Percentiles rank a stretch among this genome's conserved stretches.
Conservation (phyloP, 2,113 vertebrate genomes). For the Rutilus rutilus region DNA sequence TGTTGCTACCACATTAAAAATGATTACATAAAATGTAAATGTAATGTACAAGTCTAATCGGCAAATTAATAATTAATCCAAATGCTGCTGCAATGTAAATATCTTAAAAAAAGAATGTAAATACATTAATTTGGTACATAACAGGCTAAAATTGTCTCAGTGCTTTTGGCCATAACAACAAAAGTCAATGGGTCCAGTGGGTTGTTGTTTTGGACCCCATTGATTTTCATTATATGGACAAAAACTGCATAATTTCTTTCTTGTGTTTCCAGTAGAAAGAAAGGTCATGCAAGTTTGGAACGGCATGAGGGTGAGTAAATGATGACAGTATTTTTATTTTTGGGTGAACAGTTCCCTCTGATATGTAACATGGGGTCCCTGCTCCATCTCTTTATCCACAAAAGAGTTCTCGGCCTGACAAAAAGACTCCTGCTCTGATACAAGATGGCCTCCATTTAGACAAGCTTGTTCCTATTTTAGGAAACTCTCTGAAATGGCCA, state of each 20-base stretch:
- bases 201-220: too few relatives aligned
- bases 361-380: neutral
- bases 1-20: neutral
- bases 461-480: conserved; percentile 13
- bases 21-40: neutral
- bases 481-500: conserved; percentile 49
- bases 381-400: neutral
- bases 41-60: neutral
- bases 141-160: too few relatives aligned
- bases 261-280: too few relatives aligned
- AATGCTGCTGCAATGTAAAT: neutral
- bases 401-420: neutral
- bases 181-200: too few relatives aligned
- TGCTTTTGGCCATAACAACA: too few relatives aligned
- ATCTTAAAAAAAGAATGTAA: neutral
- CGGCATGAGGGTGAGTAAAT: too few relatives aligned
- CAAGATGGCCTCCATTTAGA: conserved; percentile 38
- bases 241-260: too few relatives aligned
- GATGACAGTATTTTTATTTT: neutral
- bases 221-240: too few relatives aligned
- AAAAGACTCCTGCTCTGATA: conserved; percentile 23
- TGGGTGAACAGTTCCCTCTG: neutral
- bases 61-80: too few relatives aligned
- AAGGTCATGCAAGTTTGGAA: too few relatives aligned
- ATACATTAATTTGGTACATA: neutral